Conservation (phyloP, 2,888 invertebrate genomes). For the Pseudococcus jackbeardsleyi region DNA sequence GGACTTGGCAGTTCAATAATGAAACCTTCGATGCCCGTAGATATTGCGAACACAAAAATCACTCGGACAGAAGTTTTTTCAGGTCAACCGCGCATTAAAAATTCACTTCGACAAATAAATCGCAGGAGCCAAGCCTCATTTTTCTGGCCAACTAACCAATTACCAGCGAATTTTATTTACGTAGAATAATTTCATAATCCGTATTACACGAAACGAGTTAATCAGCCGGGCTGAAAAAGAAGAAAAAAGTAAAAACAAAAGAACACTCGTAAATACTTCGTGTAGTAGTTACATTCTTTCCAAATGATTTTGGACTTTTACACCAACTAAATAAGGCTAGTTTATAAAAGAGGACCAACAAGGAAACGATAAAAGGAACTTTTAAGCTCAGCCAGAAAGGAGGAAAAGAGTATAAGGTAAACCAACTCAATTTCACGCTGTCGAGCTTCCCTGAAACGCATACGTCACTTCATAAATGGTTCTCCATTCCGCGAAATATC, state of each 20-base stretch:
- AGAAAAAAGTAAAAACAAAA: background rate
- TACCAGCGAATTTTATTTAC: background rate
- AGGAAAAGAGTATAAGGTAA: constrained; percentile 58
- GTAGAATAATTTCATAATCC: background rate
- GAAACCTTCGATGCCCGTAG: constrained; percentile 7
- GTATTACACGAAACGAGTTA: background rate
- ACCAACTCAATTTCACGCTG: constrained; percentile 68
- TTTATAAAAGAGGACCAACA: constrained; percentile 48
- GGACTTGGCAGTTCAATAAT: constrained; percentile 12
- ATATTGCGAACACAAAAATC: background rate
- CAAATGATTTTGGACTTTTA: constrained; percentile 22
- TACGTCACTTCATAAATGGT: constrained; percentile 62
- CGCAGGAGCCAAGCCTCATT: background rate
- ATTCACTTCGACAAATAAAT: background rate
- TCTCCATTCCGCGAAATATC: constrained; percentile 55
- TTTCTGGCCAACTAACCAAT: background rate
- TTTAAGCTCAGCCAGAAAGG: constrained; percentile 33
- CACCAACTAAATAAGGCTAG: constrained; percentile 48
- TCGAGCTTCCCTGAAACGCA: constrained; percentile 66
- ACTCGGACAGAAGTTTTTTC: constrained; percentile 22
- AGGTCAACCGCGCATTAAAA: constrained; percentile 10
- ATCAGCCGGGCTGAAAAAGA: background rate
- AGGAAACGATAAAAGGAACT: constrained; percentile 43
- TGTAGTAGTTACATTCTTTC: background rate
- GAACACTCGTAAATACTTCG: background rate